Evolutionary conservation across 1,140 invertebrate genomes (phyloP).

Genomic region (Sinella curviseta): DNA sequence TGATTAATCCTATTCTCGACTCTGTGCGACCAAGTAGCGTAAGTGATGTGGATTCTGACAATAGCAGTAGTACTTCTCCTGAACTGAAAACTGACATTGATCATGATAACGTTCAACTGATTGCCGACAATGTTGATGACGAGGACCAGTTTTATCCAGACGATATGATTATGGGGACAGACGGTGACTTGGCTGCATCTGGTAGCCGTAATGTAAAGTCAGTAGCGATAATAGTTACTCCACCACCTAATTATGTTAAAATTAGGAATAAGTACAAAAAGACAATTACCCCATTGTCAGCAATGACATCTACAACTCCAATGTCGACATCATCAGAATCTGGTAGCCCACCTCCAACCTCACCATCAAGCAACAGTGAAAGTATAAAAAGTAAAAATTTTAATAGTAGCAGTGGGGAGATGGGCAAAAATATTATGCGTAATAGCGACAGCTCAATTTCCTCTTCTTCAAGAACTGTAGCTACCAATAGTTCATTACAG

Average conservation of each 20-base stretch:
- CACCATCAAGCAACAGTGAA: not conserved
- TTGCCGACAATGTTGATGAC: not conserved
- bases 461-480: not conserved
- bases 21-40: not conserved
- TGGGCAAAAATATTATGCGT: not conserved
- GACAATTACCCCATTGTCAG: not conserved
- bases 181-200: constrained; percentile 32
- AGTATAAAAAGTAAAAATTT: not conserved
- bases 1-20: constrained; percentile 26
- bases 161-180: not conserved
- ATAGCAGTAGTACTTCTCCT: not conserved
- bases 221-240: constrained; percentile 46
- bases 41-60: not conserved
- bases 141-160: not conserved
- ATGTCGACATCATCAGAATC: not conserved
- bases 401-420: not conserved
- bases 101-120: not conserved
- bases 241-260: constrained; percentile 31
- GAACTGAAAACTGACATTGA: not conserved
- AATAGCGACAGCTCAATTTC: not conserved
- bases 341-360: not conserved
- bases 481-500: not conserved
- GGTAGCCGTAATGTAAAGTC: constrained; percentile 40
- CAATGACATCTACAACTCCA: not conserved
- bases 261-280: constrained; percentile 13